Conservation (phyloP, 2,797 vertebrate species). For the Amblyopsis hoosieri region DNA sequence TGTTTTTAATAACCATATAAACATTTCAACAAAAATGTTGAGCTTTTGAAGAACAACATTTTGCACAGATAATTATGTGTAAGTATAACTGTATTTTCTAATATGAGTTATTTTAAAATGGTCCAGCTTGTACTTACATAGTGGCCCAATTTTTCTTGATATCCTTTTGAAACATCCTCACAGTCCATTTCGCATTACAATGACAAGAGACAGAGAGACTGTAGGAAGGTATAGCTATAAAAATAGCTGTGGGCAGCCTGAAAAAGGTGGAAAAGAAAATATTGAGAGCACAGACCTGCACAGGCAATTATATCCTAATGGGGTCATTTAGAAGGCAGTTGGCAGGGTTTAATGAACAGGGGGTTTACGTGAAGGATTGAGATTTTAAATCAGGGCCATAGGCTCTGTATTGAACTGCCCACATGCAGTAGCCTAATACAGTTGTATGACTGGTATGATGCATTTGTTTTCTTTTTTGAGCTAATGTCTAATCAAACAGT, state of each 20-base stretch:
- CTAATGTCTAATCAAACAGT: too few relatives aligned
- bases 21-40: too few relatives aligned
- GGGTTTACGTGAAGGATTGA: conserved; percentile 86
- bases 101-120: neutral
- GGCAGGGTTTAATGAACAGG: conserved; percentile 93
- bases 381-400: conserved; percentile 77
- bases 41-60: too few relatives aligned
- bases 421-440: too few relatives aligned
- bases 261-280: conserved; percentile 42
- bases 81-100: neutral
- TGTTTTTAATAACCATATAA: too few relatives aligned
- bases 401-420: neutral
- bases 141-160: neutral
- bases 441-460: too few relatives aligned
- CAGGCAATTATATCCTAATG: conserved; percentile 92
- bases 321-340: conserved; percentile 94
- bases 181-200: neutral
- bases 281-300: conserved; percentile 88
- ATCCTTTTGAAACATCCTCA: neutral
- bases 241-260: neutral
- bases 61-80: too few relatives aligned
- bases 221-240: neutral
- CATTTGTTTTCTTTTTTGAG: too few relatives aligned
- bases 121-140: too few relatives aligned
- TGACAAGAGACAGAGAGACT: conserved; percentile 4